Conservation (phyloP, 2,113 vertebrate genomes). For the Sturnus vulgaris region DNA sequence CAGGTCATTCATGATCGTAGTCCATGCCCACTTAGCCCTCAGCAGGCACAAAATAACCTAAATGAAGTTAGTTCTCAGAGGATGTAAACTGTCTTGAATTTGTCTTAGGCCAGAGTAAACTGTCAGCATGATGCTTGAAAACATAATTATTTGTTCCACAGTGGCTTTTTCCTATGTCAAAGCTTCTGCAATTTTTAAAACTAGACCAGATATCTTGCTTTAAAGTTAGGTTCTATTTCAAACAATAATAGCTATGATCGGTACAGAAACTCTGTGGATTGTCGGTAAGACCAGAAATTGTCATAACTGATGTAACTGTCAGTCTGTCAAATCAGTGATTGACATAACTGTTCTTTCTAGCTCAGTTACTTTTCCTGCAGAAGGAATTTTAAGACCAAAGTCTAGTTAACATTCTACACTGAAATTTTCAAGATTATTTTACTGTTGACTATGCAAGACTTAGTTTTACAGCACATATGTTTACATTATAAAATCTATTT, state of each 20-base stretch:
- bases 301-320: neutral
- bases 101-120: neutral
- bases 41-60: neutral
- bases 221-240: neutral
- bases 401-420: slow-evolving; percentile 2
- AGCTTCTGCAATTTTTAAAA: neutral
- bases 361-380: neutral
- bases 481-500: neutral
- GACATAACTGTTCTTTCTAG: slow-evolving; percentile 9
- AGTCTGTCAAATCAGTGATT: slow-evolving; percentile 27
- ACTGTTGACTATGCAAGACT: neutral
- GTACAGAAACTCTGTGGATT: neutral
- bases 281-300: neutral
- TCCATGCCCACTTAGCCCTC: neutral
- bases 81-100: neutral
- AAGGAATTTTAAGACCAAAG: slow-evolving; percentile 24
- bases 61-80: neutral
- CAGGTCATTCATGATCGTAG: neutral
- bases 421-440: neutral
- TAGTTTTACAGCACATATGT: neutral
- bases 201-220: neutral
- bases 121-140: neutral
- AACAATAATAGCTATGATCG: neutral
- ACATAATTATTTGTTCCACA: neutral
- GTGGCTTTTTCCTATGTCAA: neutral